These are phyloP conservation scores for Zapus hudsonius DNA, from an alignment of 2,113 vertebrate species.

Conservation along the genomic window DNA sequence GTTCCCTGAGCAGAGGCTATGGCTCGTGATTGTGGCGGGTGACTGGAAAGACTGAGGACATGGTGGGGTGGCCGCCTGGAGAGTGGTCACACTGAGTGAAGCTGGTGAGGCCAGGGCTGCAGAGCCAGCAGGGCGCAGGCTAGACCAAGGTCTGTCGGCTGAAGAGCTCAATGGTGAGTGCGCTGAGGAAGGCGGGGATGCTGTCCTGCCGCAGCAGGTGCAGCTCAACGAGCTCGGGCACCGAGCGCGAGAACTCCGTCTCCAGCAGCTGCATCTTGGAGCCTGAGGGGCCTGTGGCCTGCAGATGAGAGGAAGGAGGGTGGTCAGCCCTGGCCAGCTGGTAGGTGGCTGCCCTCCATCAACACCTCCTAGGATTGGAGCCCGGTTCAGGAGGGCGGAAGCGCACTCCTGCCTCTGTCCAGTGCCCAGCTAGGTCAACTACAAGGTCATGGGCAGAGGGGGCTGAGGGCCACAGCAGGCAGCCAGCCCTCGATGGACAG, in stretches of 20 bases:
- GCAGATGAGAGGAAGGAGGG: not conserved
- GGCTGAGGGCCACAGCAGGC: not conserved
- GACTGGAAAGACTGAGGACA: not conserved
- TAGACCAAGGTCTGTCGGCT: slow-evolving; percentile 92
- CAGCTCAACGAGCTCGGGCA: slow-evolving; percentile 91
- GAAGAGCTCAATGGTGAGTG: slow-evolving; percentile 97
- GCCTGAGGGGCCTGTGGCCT: slow-evolving; percentile 86
- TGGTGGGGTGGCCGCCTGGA: not conserved
- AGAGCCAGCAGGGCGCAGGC: fast-evolving
- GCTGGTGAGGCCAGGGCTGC: no score
- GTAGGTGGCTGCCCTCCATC: not conserved
- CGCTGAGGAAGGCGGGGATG: slow-evolving; percentile 96
- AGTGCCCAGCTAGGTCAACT: not conserved
- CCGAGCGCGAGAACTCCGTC: slow-evolving; percentile 92
- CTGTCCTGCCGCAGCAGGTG: slow-evolving; percentile 97
- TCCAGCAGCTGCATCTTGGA: slow-evolving; percentile 96
- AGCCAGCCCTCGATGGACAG: not conserved
- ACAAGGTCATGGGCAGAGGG: not conserved
- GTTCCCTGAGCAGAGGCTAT: not conserved
- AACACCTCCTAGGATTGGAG: not conserved
- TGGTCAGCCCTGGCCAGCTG: fast-evolving
- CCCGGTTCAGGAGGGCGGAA: not conserved
- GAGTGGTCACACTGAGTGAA: no score
- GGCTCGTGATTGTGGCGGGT: not conserved
- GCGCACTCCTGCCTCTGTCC: not conserved